Percentiles rank a stretch among this genome's conserved stretches.
phyloP scores from a whole-genome alignment of 2,113 vertebrate genomes.

The Chionomys nivalis region DNA sequence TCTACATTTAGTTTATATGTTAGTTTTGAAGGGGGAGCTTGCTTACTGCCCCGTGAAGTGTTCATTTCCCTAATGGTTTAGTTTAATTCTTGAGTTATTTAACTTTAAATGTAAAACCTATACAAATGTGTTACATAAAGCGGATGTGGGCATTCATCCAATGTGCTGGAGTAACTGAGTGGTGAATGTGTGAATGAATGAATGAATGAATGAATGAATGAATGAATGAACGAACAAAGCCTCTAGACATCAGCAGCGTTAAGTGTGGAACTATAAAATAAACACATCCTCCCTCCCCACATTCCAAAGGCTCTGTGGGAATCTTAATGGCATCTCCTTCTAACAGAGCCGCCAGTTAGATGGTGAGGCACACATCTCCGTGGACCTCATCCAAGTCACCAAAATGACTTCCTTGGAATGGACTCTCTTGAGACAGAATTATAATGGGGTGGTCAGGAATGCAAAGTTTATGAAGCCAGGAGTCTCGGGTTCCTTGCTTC shows the following conservation, averaged over 20 bases:
- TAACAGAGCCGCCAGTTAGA: conserved; percentile 72
- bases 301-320: conserved; percentile 72
- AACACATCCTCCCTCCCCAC: conserved; percentile 71
- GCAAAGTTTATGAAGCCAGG: conserved; percentile 70
- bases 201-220: conserved; percentile 64
- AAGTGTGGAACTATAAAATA: conserved; percentile 74
- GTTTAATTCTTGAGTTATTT: conserved; percentile 43
- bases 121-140: conserved; percentile 16
- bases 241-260: conserved; percentile 60
- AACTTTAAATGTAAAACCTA: conserved; percentile 58
- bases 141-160: conserved; percentile 34
- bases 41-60: not conserved
- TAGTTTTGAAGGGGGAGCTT: conserved; percentile 17
- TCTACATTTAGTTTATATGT: not conserved
- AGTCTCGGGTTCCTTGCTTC: conserved; percentile 32
- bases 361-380: conserved; percentile 55
- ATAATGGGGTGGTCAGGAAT: conserved; percentile 59
- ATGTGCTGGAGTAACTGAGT: conserved; percentile 62
- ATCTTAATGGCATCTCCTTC: conserved; percentile 71
- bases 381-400: conserved; percentile 76
- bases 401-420: conserved; percentile 69
- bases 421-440: conserved; percentile 73
- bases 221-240: conserved; percentile 43
- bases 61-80: conserved; percentile 54
- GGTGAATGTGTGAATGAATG: conserved; percentile 51